Evolutionary conservation across 1,140 invertebrate species (phyloP), one percentile per base, ranked within the genome.

Genomic region (Bombus picipes): DNA sequence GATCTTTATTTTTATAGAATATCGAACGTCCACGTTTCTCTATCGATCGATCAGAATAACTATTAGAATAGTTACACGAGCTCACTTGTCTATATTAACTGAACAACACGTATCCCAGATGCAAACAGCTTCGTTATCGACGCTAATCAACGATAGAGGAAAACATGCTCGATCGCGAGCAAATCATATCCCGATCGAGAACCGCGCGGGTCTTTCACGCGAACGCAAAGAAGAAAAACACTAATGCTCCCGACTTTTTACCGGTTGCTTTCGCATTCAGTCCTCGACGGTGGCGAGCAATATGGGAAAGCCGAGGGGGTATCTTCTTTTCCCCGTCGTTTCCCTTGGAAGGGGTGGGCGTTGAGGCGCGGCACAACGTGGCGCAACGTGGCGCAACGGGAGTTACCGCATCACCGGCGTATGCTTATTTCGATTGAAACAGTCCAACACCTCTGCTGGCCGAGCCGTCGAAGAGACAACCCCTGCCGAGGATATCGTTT

Each of bases 341-440:
- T 39, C 72, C 34, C 72, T 8, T 3, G 77, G 15, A 74, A 59
- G 71, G 65, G 73, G 86, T 85, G 85, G 81, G 81, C 65, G 89
- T 75, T 78, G 81, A 81, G 72, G 87, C 62, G 72, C 57, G 68
- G 34, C 39, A 47, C 39, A 57, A 78, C 81, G 81, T 28, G 85
- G 81, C 85, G 83, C 88, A 13, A 39, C 47, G 59, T n/a, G 59
- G 59, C 28, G 28, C 57, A 28, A 28, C 22, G 28, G 68, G 89
- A 90, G 91, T 88, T 87, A 91, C 91, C 90, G 88, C 90, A 89
- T 88, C 88, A 89, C 89, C 88, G 90, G 91, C 94, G 94, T 94
- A 94, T 94, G 94, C 93, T 95, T 94, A 94, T 95, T 95, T 95
- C 95, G 94, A 95, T 95, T 95, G 94, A 94, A 95, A 95, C 92